These are phyloP conservation scores for Ammodytes marinus DNA, from an alignment of 2,113 vertebrate species.

Conservation along the genomic window DNA sequence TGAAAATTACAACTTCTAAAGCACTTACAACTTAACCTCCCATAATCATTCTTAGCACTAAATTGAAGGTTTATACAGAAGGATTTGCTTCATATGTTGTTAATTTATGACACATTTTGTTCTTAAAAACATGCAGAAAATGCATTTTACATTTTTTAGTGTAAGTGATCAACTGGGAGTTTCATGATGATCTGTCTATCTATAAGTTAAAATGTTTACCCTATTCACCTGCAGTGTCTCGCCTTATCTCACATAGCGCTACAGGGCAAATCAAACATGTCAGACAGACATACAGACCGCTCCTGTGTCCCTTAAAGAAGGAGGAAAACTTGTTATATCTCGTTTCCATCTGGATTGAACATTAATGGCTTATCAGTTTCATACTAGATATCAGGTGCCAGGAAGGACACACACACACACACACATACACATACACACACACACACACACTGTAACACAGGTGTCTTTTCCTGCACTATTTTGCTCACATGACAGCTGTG, in stretches of 20 bases:
- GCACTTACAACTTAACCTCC: too few relatives aligned
- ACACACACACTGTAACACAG: not conserved
- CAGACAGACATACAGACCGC: conserved; percentile 2
- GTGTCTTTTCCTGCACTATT: not conserved
- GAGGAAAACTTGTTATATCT: not conserved
- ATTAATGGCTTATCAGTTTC: conserved; percentile 40
- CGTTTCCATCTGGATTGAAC: conserved; percentile 41
- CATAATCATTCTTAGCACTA: too few relatives aligned
- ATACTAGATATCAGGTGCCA: conserved; percentile 27
- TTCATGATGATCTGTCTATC: too few relatives aligned
- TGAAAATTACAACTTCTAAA: too few relatives aligned
- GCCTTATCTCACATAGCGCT: not conserved
- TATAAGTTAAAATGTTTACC: too few relatives aligned
- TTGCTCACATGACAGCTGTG: conserved; percentile 7
- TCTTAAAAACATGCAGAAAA: too few relatives aligned
- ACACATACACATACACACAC: conserved; percentile 5
- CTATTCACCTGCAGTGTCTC: too few relatives aligned
- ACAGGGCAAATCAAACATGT: not conserved
- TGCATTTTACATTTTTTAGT: too few relatives aligned
- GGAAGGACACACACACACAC: not conserved
- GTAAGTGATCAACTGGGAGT: too few relatives aligned
- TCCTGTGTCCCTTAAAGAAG: conserved; percentile 5
- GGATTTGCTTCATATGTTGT: too few relatives aligned
- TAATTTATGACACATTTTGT: too few relatives aligned
- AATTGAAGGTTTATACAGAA: too few relatives aligned